phyloP scores from a whole-genome alignment of 2,113 vertebrate genomes.

The Archocentrus centrarchus region DNA sequence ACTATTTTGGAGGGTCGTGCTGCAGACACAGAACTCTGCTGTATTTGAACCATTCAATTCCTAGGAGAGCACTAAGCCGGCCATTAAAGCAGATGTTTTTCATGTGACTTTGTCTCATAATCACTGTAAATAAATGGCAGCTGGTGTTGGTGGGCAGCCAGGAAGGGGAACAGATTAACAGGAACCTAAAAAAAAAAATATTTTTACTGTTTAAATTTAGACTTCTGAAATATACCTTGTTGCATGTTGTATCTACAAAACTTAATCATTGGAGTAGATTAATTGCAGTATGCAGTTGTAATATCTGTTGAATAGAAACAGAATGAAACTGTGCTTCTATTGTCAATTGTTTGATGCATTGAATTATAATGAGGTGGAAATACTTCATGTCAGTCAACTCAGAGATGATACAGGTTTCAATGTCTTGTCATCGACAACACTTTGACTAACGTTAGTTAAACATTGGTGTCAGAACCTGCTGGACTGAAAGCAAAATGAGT shows the following conservation, averaged over 20 bases:
- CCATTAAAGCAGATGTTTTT: constrained; percentile 60
- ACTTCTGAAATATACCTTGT: neutral
- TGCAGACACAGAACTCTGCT: constrained; percentile 35
- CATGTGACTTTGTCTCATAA: constrained; percentile 37
- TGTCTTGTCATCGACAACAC: neutral
- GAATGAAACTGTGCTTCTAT: neutral
- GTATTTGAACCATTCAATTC: constrained; percentile 56
- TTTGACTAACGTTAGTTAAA: neutral
- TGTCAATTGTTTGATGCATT: neutral
- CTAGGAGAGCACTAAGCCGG: constrained; percentile 41
- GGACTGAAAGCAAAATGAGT: neutral
- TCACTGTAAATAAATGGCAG: constrained; percentile 60
- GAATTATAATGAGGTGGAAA: constrained; percentile 9
- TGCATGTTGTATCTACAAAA: neutral
- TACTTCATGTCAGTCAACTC: neutral
- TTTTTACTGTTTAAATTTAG: neutral
- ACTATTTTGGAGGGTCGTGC: constrained; percentile 41
- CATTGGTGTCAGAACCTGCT: neutral
- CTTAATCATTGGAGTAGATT: neutral
- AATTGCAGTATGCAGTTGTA: neutral
- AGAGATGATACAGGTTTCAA: neutral
- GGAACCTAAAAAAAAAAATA: neutral
- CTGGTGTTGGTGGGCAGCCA: constrained; percentile 29
- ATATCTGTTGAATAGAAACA: neutral
- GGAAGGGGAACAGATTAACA: neutral